These are phyloP conservation scores for Sycophila sp. DNA, from an alignment of 1,140 invertebrate genomes.

Conservation along the genomic window DNA sequence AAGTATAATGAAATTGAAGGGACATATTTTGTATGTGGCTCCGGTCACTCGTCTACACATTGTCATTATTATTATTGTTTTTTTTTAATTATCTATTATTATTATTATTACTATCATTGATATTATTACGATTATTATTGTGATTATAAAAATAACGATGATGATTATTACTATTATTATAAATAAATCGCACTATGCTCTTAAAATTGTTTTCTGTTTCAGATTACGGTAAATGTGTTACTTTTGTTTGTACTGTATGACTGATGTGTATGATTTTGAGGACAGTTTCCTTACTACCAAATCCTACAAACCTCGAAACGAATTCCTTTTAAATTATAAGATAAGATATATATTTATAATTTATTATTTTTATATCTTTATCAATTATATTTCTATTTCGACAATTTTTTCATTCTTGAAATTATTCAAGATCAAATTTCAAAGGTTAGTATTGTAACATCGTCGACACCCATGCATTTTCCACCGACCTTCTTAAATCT, in stretches of 20 bases:
- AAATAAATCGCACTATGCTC: constrained; percentile 63
- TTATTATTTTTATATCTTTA: too few species aligned
- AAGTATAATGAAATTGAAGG: constrained; percentile 33
- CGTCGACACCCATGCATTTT: too few species aligned
- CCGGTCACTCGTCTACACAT: constrained; percentile 45
- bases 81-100: constrained; percentile 19
- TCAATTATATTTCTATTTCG: too few species aligned
- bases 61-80: constrained; percentile 46
- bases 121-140: constrained; percentile 22
- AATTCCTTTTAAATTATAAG: too few species aligned
- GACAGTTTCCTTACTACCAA: too few species aligned
- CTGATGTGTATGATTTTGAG: not conserved
- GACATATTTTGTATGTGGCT: constrained; percentile 56
- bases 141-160: constrained; percentile 23
- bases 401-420: too few species aligned
- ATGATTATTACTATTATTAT: constrained; percentile 53
- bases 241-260: constrained; percentile 36
- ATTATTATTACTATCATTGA: not conserved
- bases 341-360: too few species aligned
- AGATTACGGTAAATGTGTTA: constrained; percentile 35
- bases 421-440: too few species aligned
- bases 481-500: too few species aligned
- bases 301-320: too few species aligned
- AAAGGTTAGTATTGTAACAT: too few species aligned
- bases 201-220: constrained; percentile 53